phyloP scores from a whole-genome alignment of 2,888 invertebrate species.

The Timema cristinae region DNA sequence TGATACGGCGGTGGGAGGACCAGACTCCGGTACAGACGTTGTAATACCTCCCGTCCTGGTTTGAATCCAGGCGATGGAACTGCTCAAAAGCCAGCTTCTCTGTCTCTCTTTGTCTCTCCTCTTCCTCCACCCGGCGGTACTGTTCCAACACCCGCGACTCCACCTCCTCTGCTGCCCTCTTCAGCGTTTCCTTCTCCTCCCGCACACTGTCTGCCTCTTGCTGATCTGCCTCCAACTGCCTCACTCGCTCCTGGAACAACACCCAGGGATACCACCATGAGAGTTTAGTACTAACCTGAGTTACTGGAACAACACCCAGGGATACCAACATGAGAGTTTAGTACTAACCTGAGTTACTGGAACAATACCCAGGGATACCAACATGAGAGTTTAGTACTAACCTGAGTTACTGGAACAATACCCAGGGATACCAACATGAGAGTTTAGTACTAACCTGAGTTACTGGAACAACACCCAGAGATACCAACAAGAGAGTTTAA shows the following conservation, averaged over 20 bases:
- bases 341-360: no score
- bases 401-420: no score
- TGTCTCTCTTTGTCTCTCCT: constrained; percentile 53
- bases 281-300: no score
- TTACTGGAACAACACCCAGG: no score
- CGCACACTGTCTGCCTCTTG: constrained; percentile 75
- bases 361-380: no score
- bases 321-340: no score
- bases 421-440: no score
- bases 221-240: constrained; percentile 66
- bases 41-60: constrained; percentile 63
- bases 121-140: constrained; percentile 64
- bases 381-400: no score
- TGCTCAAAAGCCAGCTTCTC: constrained; percentile 64
- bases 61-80: constrained; percentile 75
- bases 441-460: no score
- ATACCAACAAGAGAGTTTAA: no score
- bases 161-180: constrained; percentile 65
- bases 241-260: constrained; percentile 55
- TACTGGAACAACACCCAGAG: no score
- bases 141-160: constrained; percentile 73
- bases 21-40: background rate
- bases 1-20: background rate
- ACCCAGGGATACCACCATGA: no score
- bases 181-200: constrained; percentile 69